Conservation (phyloP, 2,888 invertebrate species). For the Actias luna region DNA sequence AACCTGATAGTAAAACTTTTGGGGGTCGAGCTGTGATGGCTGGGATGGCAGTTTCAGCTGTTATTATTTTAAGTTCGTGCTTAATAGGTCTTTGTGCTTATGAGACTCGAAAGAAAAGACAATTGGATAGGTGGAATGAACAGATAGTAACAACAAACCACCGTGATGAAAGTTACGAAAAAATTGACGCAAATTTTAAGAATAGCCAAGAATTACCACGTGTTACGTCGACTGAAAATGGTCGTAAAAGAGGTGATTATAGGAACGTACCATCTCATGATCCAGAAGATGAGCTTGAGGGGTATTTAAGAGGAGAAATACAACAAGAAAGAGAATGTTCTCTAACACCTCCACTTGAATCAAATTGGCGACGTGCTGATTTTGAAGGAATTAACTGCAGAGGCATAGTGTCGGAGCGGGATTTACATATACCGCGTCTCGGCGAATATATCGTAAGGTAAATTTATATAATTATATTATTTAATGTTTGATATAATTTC, state of each 20-base stretch:
- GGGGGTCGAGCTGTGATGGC: slow-evolving; percentile 84
- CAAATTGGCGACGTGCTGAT: slow-evolving; percentile 58
- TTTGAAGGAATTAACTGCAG: slow-evolving; percentile 49
- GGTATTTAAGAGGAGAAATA: slow-evolving; percentile 58
- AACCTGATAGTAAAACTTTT: slow-evolving; percentile 81
- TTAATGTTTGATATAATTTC: not conserved
- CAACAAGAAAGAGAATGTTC: slow-evolving; percentile 50
- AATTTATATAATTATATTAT: slow-evolving; percentile 31
- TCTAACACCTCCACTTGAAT: slow-evolving; percentile 55
- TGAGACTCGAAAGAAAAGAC: slow-evolving; percentile 83
- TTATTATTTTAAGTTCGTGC: slow-evolving; percentile 85
- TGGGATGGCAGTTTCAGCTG: slow-evolving; percentile 86
- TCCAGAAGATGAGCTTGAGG: slow-evolving; percentile 83
- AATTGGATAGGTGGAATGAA: slow-evolving; percentile 76
- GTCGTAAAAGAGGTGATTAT: slow-evolving; percentile 85
- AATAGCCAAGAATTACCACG: slow-evolving; percentile 61
- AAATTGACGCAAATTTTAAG: slow-evolving; percentile 87
- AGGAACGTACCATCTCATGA: slow-evolving; percentile 87
- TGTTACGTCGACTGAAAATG: slow-evolving; percentile 56
- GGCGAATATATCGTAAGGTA: slow-evolving; percentile 83
- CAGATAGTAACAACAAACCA: slow-evolving; percentile 74
- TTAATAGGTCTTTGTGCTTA: slow-evolving; percentile 85
- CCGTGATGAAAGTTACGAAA: slow-evolving; percentile 87
- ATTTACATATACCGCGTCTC: slow-evolving; percentile 85
- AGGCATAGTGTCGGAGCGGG: slow-evolving; percentile 66